Base-by-base conservation (phyloP, 2,797 vertebrate species). In the Labeo calbasu region DNA sequence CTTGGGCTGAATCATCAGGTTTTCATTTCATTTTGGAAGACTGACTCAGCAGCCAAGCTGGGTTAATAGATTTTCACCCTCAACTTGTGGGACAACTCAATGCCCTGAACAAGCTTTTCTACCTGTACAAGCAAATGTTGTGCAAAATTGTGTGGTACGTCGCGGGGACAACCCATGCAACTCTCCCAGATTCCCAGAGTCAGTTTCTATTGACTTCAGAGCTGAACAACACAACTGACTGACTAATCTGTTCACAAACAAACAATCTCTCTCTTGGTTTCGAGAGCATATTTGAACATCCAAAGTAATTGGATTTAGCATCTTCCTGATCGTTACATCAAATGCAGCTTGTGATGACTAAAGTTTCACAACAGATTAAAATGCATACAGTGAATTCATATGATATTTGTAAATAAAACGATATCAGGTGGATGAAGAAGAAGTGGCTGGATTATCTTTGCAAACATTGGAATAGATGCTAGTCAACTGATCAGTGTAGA, bases 61-160 rank as follows among this genome's bases (percentile, higher is more conserved):
- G 75, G 28, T 82, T 86, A 82, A 83, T 83, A 72, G 65, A 71
- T 78, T 65, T 55, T 55, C 70, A 66, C 80, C 81, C 80, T 73
- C 51, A 36, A 32, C 51, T 83, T 32, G 21, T 66, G 32, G 73
- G 32, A 83, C 13, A 70, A 69, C 81, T 69, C 61, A 23, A 68
- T 21, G 32, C 50, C 17, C 40, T 36, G 23, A 77, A 83, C 14
- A 57, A 48, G 40, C 2, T 70, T 69, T 69, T 70, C 23, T 59
- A 83, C 51, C 73, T 23, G 63, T 70, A 59, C 40, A 70, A 77
- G 82, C 40, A 48, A 68, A 69, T 51, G 14, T 55, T 46, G 15
- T 10, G 19, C 12, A 3, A 40, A 76, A 76, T 57, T 13, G 23
- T 13, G 7, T 25, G 76, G n/a, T 63, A 48, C 15, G 46, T 1